These are phyloP conservation scores for Drosophila jambulina DNA, from an alignment of 1,140 invertebrate genomes.

Conservation along the genomic window DNA sequence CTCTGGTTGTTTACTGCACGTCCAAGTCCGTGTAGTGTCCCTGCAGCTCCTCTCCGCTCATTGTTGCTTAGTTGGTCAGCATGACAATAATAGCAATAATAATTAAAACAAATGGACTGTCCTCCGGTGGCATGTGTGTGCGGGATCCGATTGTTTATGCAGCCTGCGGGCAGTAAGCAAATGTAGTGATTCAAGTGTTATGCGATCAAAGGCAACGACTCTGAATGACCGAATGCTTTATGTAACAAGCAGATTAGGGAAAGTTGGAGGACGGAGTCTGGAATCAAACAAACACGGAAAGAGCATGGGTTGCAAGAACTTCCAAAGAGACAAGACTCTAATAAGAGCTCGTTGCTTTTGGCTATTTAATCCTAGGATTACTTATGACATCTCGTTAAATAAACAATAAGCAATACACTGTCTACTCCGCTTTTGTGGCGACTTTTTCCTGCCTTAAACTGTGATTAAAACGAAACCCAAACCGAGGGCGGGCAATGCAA, in stretches of 20 bases:
- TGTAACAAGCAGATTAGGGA: neutral
- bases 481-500: slow-evolving; percentile 12
- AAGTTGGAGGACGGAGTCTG: neutral
- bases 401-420: neutral
- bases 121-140: slow-evolving; percentile 34
- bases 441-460: neutral
- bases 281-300: neutral
- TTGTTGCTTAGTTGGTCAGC: slow-evolving; percentile 45
- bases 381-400: neutral
- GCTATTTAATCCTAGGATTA: slow-evolving; percentile 3
- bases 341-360: neutral
- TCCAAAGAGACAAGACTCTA: neutral
- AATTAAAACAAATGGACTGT: slow-evolving; percentile 69
- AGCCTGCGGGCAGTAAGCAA: slow-evolving; percentile 11
- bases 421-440: neutral
- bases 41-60: slow-evolving; percentile 14
- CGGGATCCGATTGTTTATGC: slow-evolving; percentile 34
- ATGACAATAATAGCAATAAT: slow-evolving; percentile 63
- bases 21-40: slow-evolving; percentile 17
- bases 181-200: slow-evolving; percentile 9
- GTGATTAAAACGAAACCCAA: slow-evolving; percentile 2
- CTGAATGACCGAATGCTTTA: slow-evolving; percentile 9
- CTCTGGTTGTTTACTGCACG: slow-evolving; percentile 28
- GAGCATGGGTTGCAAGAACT: neutral
- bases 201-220: slow-evolving; percentile 10